Evolutionary conservation across 2,888 invertebrate species (phyloP).

Genomic region (Seira musarum): DNA sequence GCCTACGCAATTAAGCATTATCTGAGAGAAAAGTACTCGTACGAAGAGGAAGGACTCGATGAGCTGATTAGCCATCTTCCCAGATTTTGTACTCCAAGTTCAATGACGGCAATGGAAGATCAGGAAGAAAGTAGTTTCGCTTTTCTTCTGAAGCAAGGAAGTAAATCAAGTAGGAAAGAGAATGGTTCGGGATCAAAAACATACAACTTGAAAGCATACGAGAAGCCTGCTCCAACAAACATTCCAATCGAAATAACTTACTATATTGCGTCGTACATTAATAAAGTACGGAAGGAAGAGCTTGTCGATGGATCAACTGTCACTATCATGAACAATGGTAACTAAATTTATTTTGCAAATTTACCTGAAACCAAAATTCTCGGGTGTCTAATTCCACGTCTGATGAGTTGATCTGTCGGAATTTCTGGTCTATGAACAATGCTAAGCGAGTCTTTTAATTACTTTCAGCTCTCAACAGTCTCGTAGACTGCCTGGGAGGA

Average conservation of each 20-base stretch:
- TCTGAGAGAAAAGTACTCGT: constrained; percentile 61
- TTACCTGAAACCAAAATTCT: too few relatives aligned
- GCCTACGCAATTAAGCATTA: constrained; percentile 62
- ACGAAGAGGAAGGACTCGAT: constrained; percentile 46
- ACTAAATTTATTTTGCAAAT: too few relatives aligned
- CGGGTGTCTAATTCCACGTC: too few relatives aligned
- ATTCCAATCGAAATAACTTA: constrained; percentile 56
- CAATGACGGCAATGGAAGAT: constrained; percentile 30
- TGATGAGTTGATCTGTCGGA: too few relatives aligned
- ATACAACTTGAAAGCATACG: constrained; percentile 35
- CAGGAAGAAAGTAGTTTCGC: too few relatives aligned
- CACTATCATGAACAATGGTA: constrained; percentile 57
- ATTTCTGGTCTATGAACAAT: too few relatives aligned
- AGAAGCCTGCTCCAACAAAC: constrained; percentile 49
- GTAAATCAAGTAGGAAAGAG: neutral
- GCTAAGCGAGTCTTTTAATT: too few relatives aligned
- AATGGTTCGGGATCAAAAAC: neutral
- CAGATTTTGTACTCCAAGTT: constrained; percentile 61
- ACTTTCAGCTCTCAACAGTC: constrained; percentile 48
- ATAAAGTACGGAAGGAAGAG: constrained; percentile 17
- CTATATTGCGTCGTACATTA: constrained; percentile 60
- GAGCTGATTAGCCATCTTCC: constrained; percentile 35
- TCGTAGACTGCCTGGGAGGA: constrained; percentile 66
- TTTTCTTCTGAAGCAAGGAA: too few relatives aligned
- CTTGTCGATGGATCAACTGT: constrained; percentile 37